Evolutionary conservation across 2,797 vertebrate species (phyloP).

Genomic region (Gephyroberyx darwinii): DNA sequence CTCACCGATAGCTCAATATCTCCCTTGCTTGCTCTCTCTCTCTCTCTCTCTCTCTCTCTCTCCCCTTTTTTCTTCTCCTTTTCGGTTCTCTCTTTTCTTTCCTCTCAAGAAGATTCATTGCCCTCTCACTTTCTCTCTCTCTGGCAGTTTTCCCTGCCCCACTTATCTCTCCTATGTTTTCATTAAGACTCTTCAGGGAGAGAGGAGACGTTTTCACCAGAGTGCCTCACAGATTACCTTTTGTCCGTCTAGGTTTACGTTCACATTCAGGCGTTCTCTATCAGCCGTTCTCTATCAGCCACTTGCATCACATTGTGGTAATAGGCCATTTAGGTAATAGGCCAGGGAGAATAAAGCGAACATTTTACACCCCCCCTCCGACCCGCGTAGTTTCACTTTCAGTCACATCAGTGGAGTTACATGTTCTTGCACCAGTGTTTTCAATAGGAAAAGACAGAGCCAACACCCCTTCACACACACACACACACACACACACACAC

Average conservation of each 20-base stretch:
- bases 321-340: neutral
- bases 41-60: neutral
- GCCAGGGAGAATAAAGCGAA: neutral
- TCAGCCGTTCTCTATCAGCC: neutral
- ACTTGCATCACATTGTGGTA: neutral
- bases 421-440: conserved; percentile 14
- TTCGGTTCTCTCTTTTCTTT: too few relatives aligned
- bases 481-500: neutral
- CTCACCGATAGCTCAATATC: conserved; percentile 32
- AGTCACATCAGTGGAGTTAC: conserved; percentile 35
- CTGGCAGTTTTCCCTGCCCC: too few relatives aligned
- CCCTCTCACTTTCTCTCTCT: neutral
- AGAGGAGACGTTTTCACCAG: neutral
- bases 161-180: neutral
- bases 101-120: neutral
- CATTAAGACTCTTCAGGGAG: too few relatives aligned
- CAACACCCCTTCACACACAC: neutral
- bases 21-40: neutral
- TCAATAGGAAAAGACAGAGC: conserved; percentile 1
- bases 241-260: neutral
- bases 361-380: neutral
- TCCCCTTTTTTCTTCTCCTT: neutral
- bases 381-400: conserved; percentile 16
- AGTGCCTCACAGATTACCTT: neutral
- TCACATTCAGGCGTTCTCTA: conserved; percentile 1